Evolutionary conservation across 2,888 invertebrate species (phyloP).

Genomic region (Drosophila mulleri): DNA sequence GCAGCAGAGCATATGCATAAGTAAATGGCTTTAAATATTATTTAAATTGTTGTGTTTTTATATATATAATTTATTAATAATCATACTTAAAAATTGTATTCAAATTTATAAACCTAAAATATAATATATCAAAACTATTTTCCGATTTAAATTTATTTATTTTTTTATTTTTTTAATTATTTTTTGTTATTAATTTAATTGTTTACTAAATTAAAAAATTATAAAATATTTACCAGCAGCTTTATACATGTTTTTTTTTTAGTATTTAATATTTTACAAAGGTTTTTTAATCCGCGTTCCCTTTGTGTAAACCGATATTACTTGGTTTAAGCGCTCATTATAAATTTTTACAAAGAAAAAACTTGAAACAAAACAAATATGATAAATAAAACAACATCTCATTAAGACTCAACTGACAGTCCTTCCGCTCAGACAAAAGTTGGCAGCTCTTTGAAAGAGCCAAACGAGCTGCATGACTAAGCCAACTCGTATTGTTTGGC

Average conservation of each 20-base stretch:
- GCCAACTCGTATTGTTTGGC: constrained; percentile 39
- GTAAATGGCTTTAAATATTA: no score
- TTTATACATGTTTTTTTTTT: no score
- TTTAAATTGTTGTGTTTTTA: no score
- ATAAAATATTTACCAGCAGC: no score
- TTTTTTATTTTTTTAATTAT: not conserved
- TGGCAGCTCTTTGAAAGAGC: constrained; percentile 16
- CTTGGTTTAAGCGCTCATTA: constrained; percentile 19
- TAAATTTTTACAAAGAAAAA: constrained; percentile 25
- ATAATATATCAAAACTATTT: not conserved
- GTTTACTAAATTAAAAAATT: no score
- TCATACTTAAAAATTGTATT: no score
- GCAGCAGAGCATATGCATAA: no score
- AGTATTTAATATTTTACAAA: not conserved
- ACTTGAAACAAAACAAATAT: not conserved
- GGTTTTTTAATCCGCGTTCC: not conserved
- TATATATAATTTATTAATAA: no score
- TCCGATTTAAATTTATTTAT: not conserved
- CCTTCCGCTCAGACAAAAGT: constrained; percentile 29
- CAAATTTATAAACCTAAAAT: no score
- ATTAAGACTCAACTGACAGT: constrained; percentile 49
- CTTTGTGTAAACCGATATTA: constrained; percentile 1
- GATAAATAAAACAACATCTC: constrained; percentile 45
- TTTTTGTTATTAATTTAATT: no score
- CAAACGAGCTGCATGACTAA: constrained; percentile 60